Percentiles rank a stretch among this genome's conserved stretches.
These are phyloP conservation scores for Uloborus diversus DNA, from an alignment of 1,140 invertebrate species.

Conservation along the genomic window DNA sequence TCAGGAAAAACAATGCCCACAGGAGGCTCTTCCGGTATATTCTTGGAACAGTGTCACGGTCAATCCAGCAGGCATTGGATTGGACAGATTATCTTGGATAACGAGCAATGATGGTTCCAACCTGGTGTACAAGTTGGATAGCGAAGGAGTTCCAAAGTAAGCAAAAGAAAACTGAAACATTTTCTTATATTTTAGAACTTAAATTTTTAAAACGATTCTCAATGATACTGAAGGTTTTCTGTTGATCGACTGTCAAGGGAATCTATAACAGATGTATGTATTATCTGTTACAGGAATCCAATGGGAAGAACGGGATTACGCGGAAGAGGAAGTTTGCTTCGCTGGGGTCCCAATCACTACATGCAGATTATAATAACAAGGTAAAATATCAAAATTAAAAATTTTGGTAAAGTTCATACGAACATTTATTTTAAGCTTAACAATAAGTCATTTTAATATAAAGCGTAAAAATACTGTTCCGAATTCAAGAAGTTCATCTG, in stretches of 20 bases:
- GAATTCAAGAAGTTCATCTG: too few relatives aligned
- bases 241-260: too few relatives aligned
- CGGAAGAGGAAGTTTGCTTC: slow-evolving; percentile 65
- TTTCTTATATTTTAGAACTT: not conserved
- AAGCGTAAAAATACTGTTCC: too few relatives aligned
- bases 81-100: slow-evolving; percentile 61
- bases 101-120: slow-evolving; percentile 33
- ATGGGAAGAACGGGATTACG: slow-evolving; percentile 67
- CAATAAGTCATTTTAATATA: too few relatives aligned
- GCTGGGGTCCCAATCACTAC: slow-evolving; percentile 69
- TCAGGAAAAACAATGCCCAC: slow-evolving; percentile 26
- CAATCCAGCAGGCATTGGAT: slow-evolving; percentile 60
- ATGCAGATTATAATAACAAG: slow-evolving; percentile 66
- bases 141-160: slow-evolving; percentile 59
- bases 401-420: too few relatives aligned
- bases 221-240: too few relatives aligned
- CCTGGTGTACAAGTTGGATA: slow-evolving; percentile 59
- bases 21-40: slow-evolving; percentile 53
- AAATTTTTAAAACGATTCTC: too few relatives aligned
- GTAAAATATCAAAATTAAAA: slow-evolving; percentile 57
- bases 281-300: slow-evolving; percentile 64
- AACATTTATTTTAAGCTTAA: too few relatives aligned
- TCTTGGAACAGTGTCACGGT: slow-evolving; percentile 61
- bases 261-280: too few relatives aligned
- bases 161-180: not conserved